These are phyloP conservation scores for Ceratosolen solmsi DNA, from an alignment of 1,140 invertebrate genomes.

Conservation along the genomic window DNA sequence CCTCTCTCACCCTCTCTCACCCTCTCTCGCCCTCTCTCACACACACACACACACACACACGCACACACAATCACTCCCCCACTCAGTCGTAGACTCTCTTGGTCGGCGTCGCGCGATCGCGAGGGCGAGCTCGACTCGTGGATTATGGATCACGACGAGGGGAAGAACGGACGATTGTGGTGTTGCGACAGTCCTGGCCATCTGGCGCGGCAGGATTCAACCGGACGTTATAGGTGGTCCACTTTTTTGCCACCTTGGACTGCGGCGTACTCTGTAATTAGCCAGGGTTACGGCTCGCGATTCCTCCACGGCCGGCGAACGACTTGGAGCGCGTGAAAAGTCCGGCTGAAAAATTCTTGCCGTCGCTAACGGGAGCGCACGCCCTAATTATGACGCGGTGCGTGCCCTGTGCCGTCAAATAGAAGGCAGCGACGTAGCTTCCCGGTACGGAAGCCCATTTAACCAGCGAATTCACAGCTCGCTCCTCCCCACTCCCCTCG, in stretches of 20 bases:
- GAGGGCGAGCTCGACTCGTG: too few species aligned
- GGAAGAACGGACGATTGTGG: slow-evolving; percentile 4
- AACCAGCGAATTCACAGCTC: slow-evolving; percentile 10
- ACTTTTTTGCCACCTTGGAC: slow-evolving; percentile 49
- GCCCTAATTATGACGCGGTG: not conserved
- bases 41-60: too few species aligned
- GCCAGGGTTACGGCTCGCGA: not conserved
- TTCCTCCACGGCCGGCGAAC: not conserved
- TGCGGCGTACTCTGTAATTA: slow-evolving; percentile 50
- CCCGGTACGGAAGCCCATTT: not conserved
- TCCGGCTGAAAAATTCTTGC: not conserved
- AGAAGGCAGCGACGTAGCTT: slow-evolving; percentile 9
- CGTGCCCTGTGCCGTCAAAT: not conserved
- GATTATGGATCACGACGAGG: too few species aligned
- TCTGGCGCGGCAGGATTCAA: slow-evolving; percentile 52
- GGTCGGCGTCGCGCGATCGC: too few species aligned
- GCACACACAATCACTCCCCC: too few species aligned
- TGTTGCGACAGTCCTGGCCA: slow-evolving; percentile 16
- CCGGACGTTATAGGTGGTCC: slow-evolving; percentile 57
- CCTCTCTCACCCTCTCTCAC: too few species aligned
- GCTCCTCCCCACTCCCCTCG: not conserved
- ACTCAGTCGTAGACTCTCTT: too few species aligned
- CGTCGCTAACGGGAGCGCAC: not conserved
- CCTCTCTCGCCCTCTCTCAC: too few species aligned
- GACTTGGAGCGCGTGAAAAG: slow-evolving; percentile 6